These are phyloP conservation scores for Desmodus rotundus DNA, from an alignment of 2,113 vertebrate genomes.

Conservation along the genomic window DNA sequence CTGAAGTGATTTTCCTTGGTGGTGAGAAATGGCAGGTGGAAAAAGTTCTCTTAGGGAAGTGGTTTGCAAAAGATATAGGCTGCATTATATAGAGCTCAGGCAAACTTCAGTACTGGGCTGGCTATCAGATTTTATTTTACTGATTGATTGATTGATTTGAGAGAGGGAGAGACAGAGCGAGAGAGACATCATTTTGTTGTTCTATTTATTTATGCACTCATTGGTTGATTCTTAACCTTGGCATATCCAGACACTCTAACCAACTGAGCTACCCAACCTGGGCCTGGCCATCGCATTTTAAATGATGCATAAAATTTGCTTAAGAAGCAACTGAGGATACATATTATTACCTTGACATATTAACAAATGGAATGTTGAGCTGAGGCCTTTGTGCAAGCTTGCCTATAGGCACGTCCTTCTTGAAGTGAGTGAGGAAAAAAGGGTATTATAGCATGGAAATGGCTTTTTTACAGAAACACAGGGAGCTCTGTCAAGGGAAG, in stretches of 20 bases:
- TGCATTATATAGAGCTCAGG: background rate
- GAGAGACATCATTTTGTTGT: too few species aligned
- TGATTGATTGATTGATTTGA: too few species aligned
- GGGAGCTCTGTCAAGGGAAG: background rate
- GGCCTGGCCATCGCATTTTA: background rate
- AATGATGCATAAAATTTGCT: constrained; percentile 1
- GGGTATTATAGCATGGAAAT: background rate
- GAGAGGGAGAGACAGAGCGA: too few species aligned
- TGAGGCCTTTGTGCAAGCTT: background rate
- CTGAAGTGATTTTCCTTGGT: background rate
- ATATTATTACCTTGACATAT: background rate
- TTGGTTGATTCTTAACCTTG: too few species aligned
- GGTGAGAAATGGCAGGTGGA: background rate
- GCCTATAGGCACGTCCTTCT: background rate
- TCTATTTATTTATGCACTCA: too few species aligned
- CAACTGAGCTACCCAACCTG: too few species aligned
- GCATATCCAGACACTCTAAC: too few species aligned
- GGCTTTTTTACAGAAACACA: background rate
- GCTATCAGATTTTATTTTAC: background rate
- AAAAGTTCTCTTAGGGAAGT: background rate
- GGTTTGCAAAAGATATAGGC: background rate
- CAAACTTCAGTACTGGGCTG: background rate
- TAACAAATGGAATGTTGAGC: background rate
- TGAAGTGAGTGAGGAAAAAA: background rate
- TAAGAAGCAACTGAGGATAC: background rate